Base-by-base conservation (phyloP, 2,888 invertebrate species). In the Argyra leucocephala region DNA sequence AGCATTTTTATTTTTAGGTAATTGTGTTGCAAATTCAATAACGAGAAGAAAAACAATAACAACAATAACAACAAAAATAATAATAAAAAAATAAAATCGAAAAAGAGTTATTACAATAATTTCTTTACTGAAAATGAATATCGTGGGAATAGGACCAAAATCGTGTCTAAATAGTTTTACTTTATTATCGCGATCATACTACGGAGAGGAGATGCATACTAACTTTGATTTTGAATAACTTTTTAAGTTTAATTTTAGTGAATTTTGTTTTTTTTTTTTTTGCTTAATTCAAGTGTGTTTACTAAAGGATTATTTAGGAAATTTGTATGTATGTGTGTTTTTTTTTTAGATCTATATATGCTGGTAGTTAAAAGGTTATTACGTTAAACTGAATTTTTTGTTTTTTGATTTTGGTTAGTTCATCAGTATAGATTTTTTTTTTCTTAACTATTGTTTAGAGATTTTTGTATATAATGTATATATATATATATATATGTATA, bases 71-170 rank as follows among this genome's bases (percentile, higher is more conserved):
- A 48, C 12, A 48, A 48, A 48, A 48, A 18, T 18, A 18, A n/a
- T n/a, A 48, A 48, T 18, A 48, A 48, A 48, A n/a, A 48, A 48
- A 12, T 12, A 48, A 48, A 48, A 48, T 48, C 48, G 48, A 48
- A 48, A 48, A 48, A 48, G 48, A 48, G 48, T 48, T 48, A 48
- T 48, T 48, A 48, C 48, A 48, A 48, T 48, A 48, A 48, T 48
- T 48, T 48, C 48, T 18, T 48, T 48, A 48, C 48, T 59, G 59
- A 59, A 59, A 23, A 59, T 15, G 23, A 23, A 59, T 23, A 59
- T 59, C 59, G 59, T 59, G 59, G 23, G 59, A 59, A 59, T 59
- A 59, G 23, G 59, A 59, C 59, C 59, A 59, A 59, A 48, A 59
- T 59, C 59, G 23, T 59, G 23, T 22, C 23, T 59, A 48, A 48